Conservation (phyloP, 1,140 invertebrate species). For the Sminthurinus signatus region DNA sequence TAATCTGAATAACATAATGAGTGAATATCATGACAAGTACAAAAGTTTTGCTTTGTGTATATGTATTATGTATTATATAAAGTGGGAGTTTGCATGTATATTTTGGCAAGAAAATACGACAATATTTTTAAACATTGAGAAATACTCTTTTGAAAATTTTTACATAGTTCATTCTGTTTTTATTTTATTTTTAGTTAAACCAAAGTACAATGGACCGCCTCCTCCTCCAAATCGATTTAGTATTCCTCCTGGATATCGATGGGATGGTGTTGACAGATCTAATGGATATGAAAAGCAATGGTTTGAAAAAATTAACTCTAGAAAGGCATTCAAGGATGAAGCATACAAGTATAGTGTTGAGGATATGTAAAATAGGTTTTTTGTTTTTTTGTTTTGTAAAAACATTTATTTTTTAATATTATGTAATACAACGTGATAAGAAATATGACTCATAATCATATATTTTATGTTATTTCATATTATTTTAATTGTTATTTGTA, state of each 20-base stretch:
- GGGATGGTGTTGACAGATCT: constrained; percentile 97
- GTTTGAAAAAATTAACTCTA: constrained; percentile 69
- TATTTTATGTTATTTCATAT: too few relatives aligned
- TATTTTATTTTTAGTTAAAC: constrained; percentile 49
- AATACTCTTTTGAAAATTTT: background rate
- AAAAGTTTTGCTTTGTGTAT: too few relatives aligned
- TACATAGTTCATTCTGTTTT: constrained; percentile 1
- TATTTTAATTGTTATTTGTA: too few relatives aligned
- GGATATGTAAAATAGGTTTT: constrained; percentile 65
- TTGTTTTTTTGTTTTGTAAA: background rate
- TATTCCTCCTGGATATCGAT: constrained; percentile 86
- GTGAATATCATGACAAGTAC: too few relatives aligned
- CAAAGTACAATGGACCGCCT: constrained; percentile 69
- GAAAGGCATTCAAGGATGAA: constrained; percentile 70
- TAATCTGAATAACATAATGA: too few relatives aligned
- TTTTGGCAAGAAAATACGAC: background rate
- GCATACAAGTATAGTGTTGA: constrained; percentile 92
- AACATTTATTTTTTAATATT: too few relatives aligned
- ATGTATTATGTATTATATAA: too few relatives aligned
- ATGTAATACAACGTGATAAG: too few relatives aligned
- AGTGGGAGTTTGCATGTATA: too few relatives aligned
- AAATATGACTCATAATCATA: too few relatives aligned
- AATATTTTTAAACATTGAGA: background rate
- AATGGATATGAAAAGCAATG: constrained; percentile 93
- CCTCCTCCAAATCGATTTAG: constrained; percentile 81